Conservation (phyloP, 2,113 vertebrate genomes). For the Oryzias melastigma region DNA sequence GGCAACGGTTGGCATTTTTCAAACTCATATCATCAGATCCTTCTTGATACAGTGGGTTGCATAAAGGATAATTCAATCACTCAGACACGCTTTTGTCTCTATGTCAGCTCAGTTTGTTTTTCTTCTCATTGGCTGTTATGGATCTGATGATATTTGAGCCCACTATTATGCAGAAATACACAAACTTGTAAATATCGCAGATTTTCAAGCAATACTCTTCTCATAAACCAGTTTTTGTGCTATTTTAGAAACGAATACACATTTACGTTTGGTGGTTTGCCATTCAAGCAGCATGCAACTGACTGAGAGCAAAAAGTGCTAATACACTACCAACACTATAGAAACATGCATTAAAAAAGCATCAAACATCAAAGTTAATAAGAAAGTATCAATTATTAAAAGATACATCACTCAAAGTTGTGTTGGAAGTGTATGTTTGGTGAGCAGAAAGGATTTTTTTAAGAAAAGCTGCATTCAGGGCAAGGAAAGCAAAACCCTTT, state of each 20-base stretch:
- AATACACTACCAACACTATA: slow-evolving; percentile 52
- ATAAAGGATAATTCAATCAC: too few species aligned
- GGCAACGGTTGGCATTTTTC: too few species aligned
- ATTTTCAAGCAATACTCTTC: neutral
- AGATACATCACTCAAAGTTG: slow-evolving; percentile 12
- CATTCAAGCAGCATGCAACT: slow-evolving; percentile 63
- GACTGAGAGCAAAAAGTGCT: slow-evolving; percentile 18
- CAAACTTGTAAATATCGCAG: neutral
- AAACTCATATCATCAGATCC: too few species aligned
- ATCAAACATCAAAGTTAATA: neutral
- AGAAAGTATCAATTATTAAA: neutral
- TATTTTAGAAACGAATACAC: slow-evolving; percentile 30
- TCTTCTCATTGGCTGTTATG: neutral
- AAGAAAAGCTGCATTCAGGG: slow-evolving; percentile 47
- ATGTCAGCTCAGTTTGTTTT: too few species aligned
- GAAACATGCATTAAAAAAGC: slow-evolving; percentile 3
- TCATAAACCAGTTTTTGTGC: slow-evolving; percentile 31
- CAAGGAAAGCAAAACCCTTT: slow-evolving; percentile 11
- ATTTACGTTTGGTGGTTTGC: slow-evolving; percentile 21
- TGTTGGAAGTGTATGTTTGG: slow-evolving; percentile 54
- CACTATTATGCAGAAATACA: neutral
- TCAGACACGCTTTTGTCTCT: too few species aligned
- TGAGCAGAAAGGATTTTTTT: slow-evolving; percentile 23
- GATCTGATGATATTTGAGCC: neutral
- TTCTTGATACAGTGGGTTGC: too few species aligned